Base-by-base conservation (phyloP, 2,797 vertebrate genomes). In the Distichodus sexfasciatus region DNA sequence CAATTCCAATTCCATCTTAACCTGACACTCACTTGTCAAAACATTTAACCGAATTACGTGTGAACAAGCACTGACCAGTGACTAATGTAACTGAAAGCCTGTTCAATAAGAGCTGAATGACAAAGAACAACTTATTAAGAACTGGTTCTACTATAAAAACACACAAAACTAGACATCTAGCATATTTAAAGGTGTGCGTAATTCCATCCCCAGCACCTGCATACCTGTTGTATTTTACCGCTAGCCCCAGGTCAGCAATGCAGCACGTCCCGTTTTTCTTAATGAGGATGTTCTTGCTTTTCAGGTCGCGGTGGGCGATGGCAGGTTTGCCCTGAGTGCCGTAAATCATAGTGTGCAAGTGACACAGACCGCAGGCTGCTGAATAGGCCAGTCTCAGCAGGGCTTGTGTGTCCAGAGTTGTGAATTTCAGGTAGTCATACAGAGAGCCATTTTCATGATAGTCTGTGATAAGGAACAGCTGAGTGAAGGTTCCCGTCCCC, bases 271-370 rank as follows among this genome's bases (percentile, higher is more conserved):
- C 96, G 5, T 98, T 98, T 84, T 94, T 98, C 89, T 98, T 98
- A 82, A 99, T 94, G 55, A 99, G 89, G 79, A 99, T 94, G 86
- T 98, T 99, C 88, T 98, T 98, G 87, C 94, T 98, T 82, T 98
- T 99, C 24, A 99, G 90, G 85, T 99, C 96, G 14, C 97, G 88
- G 85, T 99, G 97, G 35, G 97, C 97, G 75, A 99, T 98, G 6
- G 96, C 96, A 4, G 97, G 97, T 66, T 99, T 99, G 57, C 96
- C 97, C 78, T 98, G 96, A 1, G 96, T 98, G 76, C 97, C 97
- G 11, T 96, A 98, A 79, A 98, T 99, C 83, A 98, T 95, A 0
- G 96, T 98, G 87, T 99, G 97, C 4, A 99, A 93, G 80, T 98
- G 96, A 75, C 96, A 98, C 55, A 98, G 91, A 33, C 97, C 97